Evolutionary conservation across 2,113 vertebrate genomes (phyloP).

Genomic region (Tympanuchus pallidicinctus): DNA sequence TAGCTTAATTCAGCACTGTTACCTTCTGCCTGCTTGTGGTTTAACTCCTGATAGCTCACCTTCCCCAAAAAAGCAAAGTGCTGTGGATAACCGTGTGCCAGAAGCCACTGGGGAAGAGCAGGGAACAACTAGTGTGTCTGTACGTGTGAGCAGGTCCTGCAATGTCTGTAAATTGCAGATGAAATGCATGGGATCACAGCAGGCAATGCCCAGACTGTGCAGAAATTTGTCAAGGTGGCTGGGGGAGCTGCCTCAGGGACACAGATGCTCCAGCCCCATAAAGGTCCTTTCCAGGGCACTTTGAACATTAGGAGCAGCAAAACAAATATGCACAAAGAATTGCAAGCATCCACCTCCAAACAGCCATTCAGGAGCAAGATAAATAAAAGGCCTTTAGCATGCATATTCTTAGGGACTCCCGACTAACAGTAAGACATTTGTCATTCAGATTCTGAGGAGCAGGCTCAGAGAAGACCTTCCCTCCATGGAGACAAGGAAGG

Average conservation of each 20-base stretch:
- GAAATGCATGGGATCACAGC: background rate
- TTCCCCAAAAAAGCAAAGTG: background rate
- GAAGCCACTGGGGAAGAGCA: background rate
- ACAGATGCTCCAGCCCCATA: background rate
- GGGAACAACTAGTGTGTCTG: background rate
- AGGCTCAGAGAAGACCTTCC: fast-evolving
- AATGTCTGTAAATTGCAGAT: background rate
- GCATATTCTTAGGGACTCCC: background rate
- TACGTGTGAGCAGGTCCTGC: background rate
- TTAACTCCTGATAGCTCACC: constrained; percentile 26
- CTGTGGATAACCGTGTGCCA: background rate
- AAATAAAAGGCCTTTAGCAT: background rate
- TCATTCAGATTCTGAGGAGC: background rate
- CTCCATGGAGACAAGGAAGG: background rate
- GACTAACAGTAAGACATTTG: background rate
- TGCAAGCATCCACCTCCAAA: background rate
- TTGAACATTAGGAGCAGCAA: background rate
- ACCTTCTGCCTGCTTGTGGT: background rate
- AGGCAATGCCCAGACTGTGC: background rate
- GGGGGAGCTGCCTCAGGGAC: fast-evolving
- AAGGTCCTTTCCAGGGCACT: background rate
- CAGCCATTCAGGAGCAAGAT: background rate
- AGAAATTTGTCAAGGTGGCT: fast-evolving
- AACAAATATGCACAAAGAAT: constrained; percentile 1
- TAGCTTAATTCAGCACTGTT: constrained; percentile 24